Evolutionary conservation across 2,797 vertebrate species (phyloP).

Genomic region (Syngnathus acus): DNA sequence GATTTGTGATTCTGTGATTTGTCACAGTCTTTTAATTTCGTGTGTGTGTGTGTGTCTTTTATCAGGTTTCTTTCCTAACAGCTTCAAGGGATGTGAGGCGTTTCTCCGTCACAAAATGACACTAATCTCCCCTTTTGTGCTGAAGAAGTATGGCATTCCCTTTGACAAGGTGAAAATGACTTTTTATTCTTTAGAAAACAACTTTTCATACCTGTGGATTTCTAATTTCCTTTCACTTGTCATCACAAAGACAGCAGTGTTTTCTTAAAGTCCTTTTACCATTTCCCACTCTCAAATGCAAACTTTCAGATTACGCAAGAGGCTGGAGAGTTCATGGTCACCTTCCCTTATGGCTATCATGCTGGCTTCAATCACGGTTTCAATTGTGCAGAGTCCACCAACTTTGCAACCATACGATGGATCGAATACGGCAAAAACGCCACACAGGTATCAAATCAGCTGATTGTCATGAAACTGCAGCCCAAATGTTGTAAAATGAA

Average conservation of each 20-base stretch:
- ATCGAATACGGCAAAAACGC: conserved; percentile 95
- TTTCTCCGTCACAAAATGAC: conserved; percentile 99
- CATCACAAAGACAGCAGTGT: not conserved
- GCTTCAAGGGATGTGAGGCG: conserved; percentile 89
- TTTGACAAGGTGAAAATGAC: conserved; percentile 84
- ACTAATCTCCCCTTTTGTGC: conserved; percentile 89
- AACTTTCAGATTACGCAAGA: conserved; percentile 85
- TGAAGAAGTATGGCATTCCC: conserved; percentile 96
- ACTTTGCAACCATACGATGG: conserved; percentile 92
- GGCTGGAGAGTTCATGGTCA: conserved; percentile 94
- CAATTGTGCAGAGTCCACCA: conserved; percentile 96
- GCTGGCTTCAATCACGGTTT: conserved; percentile 97
- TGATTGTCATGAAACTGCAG: not conserved
- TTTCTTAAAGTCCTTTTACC: not conserved
- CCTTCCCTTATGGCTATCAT: conserved; percentile 95
- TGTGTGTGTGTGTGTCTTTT: conserved; percentile 9
- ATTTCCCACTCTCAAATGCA: not conserved
- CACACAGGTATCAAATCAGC: conserved; percentile 76
- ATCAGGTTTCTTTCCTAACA: conserved; percentile 92
- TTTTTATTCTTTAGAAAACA: conserved; percentile 8
- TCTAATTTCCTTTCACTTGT: conserved; percentile 6
- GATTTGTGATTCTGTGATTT: no score
- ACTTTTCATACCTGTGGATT: conserved; percentile 7
- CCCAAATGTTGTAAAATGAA: no score
- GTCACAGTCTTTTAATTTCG: not conserved